A percentile compares a stretch with the other conserved stretches of the same genome.
Conservation (phyloP, 2,797 vertebrate species). For the Gallinago nigripennis region DNA sequence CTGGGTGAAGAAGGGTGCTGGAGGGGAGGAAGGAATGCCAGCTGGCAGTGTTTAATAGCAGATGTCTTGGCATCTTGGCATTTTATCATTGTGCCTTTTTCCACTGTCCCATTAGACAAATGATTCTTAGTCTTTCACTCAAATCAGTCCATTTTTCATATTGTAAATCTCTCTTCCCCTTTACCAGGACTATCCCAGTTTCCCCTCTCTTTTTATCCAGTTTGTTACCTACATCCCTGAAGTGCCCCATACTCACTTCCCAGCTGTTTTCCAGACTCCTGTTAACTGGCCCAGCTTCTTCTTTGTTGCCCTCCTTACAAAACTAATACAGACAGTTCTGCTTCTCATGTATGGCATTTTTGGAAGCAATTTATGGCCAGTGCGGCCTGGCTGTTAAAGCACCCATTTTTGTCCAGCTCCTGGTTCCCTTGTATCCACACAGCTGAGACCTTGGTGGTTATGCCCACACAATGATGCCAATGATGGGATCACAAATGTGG, state of each 20-base stretch:
- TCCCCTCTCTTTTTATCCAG: not conserved
- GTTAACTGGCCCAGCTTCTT: not conserved
- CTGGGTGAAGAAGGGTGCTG: not conserved
- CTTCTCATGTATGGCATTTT: not conserved
- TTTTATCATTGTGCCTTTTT: not conserved
- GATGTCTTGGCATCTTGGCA: not conserved
- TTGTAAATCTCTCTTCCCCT: not conserved
- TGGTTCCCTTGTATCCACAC: not conserved
- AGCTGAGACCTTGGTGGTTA: not conserved
- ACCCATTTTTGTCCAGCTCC: not conserved
- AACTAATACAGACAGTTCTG: not conserved
- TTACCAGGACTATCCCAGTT: not conserved
- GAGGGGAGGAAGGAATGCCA: not conserved
- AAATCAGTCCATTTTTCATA: not conserved
- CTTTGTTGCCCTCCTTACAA: not conserved
- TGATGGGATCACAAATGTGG: not conserved
- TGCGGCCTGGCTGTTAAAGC: not conserved
- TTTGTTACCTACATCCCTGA: not conserved
- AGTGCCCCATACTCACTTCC: not conserved
- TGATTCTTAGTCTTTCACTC: not conserved
- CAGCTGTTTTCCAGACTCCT: not conserved
- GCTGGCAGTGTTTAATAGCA: not conserved
- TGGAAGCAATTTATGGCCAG: not conserved
- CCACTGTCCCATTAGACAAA: not conserved
- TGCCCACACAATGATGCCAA: fast-evolving